Base-by-base conservation (phyloP, 2,888 invertebrate species). In the Choreutis nemorana region DNA sequence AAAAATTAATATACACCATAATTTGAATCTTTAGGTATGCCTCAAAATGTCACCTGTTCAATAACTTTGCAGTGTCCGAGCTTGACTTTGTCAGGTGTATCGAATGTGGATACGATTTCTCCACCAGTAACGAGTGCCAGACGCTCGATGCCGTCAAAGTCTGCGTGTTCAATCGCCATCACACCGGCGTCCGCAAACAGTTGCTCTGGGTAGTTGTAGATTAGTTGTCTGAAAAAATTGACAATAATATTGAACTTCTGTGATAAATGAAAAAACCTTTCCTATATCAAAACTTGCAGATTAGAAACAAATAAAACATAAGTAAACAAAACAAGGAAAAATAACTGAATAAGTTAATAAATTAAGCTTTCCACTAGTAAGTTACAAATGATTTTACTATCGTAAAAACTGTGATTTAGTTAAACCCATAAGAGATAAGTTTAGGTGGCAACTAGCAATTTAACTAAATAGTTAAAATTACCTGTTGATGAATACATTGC, bases 131-230 rank as follows among this genome's bases (percentile, higher is more conserved):
- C 99, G 13, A 98, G 83, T 14, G 98, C 97, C 33, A 99, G 80
- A 36, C 98, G 85, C 66, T 99, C 98, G 50, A 99, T 97, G 29
- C 99, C 99, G 65, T 99, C 98, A 61, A 99, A 99, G 66, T 99
- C 99, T 2, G 99, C 99, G 64, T 99, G 99, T 59, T 99, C 99
- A 45, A 99, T 99, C 1, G 99, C 97, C 98, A 99, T 99, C 5
- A 98, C 87, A 26, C 94, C 92, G 24, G 95, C 94, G 78, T 99
- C 99, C 21, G 98, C 96, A 67, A 99, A 99, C 46, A 99, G 73
- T 71, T 99, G 99, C 67, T 99, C 99, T 0, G 99, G 99, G 66
- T 99, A 99, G 73, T 99, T 99, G 82, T 99, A 99, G 67, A 99
- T 99, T 42, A 99, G 81, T 71, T 99, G 99, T 41, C 94, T 87